phyloP scores from a whole-genome alignment of 2,113 vertebrate species.

The Enhydra lutris region DNA sequence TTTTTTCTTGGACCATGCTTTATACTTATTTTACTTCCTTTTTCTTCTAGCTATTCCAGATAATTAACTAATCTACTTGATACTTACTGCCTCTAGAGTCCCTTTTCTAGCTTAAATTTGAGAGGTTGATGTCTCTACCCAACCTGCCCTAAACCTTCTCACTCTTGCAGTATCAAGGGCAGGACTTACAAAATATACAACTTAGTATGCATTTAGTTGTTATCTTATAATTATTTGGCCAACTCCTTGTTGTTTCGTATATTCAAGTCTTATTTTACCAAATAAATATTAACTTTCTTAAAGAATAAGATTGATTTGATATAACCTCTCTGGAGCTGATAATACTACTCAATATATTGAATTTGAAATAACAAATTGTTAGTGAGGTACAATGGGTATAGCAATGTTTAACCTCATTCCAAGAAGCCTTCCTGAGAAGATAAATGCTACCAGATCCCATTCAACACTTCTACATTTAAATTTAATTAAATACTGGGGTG shows the following conservation, averaged over 20 bases:
- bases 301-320: not conserved
- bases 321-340: not conserved
- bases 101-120: not conserved
- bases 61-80: not conserved
- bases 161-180: not conserved
- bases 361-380: not conserved
- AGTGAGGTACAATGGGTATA: not conserved
- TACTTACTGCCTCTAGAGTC: not conserved
- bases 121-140: not conserved
- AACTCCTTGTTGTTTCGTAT: not conserved
- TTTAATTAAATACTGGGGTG: not conserved
- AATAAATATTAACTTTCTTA: not conserved
- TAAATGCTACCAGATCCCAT: not conserved
- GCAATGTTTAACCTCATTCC: not conserved
- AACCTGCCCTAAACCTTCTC: not conserved
- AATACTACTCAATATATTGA: not conserved
- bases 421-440: not conserved
- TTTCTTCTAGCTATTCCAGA: not conserved
- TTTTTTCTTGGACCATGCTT: not conserved
- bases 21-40: not conserved
- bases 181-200: not conserved
- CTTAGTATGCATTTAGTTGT: not conserved
- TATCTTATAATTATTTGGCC: slow-evolving; percentile 5
- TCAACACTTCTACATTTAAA: not conserved
- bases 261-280: not conserved